A percentile compares a stretch with the other conserved stretches of the same genome.
Evolutionary conservation across 2,888 invertebrate species (phyloP).

Genomic region (Serrognathus titanus): DNA sequence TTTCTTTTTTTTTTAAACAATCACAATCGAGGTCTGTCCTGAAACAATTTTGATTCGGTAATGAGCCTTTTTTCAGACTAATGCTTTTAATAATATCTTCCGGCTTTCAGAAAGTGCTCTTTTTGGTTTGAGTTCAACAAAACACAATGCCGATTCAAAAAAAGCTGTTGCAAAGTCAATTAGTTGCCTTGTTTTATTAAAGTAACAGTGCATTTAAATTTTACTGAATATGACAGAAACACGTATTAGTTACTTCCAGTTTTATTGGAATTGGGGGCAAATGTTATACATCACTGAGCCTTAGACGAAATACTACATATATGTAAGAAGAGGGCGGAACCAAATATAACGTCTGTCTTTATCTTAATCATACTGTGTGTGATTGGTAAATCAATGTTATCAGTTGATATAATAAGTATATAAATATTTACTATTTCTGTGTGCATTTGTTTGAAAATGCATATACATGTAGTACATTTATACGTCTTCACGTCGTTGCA

Average conservation of each 20-base stretch:
- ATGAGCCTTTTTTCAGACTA: background rate
- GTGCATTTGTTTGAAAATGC: slow-evolving; percentile 53
- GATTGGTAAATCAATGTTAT: slow-evolving; percentile 52
- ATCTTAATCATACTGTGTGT: slow-evolving; percentile 52
- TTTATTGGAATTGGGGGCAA: slow-evolving; percentile 48
- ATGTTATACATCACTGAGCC: slow-evolving; percentile 30
- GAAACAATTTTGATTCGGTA: background rate
- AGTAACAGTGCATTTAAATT: slow-evolving; percentile 9
- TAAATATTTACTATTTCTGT: slow-evolving; percentile 27
- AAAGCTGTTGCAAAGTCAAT: background rate
- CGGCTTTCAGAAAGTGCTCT: background rate
- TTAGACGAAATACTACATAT: slow-evolving; percentile 18
- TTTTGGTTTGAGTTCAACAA: background rate
- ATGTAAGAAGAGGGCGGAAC: slow-evolving; percentile 20
- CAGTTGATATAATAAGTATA: slow-evolving; percentile 42
- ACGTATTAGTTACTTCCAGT: slow-evolving; percentile 47
- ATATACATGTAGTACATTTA: slow-evolving; percentile 14
- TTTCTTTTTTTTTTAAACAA: background rate
- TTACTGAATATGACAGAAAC: slow-evolving; percentile 32
- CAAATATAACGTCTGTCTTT: slow-evolving; percentile 22
- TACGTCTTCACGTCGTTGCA: too few species aligned
- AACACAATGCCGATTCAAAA: background rate
- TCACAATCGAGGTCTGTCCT: background rate
- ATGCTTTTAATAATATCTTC: background rate
- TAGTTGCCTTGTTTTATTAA: too few species aligned